Conservation (phyloP, 2,113 vertebrate genomes). For the Pleuronectes platessa region DNA sequence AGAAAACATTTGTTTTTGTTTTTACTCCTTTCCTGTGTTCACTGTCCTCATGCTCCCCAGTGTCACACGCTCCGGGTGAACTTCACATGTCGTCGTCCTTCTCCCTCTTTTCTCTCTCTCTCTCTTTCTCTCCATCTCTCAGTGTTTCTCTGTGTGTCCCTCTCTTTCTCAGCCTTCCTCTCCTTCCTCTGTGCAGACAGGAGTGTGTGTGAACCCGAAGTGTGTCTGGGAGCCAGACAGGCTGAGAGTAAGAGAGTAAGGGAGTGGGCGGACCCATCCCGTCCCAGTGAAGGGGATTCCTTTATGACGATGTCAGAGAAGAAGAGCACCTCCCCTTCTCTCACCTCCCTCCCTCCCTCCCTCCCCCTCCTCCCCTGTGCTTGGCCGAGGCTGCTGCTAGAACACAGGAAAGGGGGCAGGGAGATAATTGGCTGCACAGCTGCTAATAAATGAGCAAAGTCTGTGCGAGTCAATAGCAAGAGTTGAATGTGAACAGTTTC, state of each 20-base stretch:
- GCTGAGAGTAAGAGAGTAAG: constrained; percentile 75
- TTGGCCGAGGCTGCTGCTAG: constrained; percentile 38
- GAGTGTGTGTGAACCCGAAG: constrained; percentile 74
- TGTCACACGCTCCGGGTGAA: constrained; percentile 52
- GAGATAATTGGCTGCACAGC: constrained; percentile 80
- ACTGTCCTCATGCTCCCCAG: constrained; percentile 39
- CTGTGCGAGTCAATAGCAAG: constrained; percentile 63
- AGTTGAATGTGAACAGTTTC: constrained; percentile 41
- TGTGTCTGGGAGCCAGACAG: constrained; percentile 84
- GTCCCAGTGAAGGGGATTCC: constrained; percentile 82
- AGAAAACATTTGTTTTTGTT: constrained; percentile 29
- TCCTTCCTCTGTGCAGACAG: constrained; percentile 67
- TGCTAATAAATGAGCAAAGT: constrained; percentile 83
- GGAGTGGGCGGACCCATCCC: constrained; percentile 71
- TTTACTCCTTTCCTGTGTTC: constrained; percentile 47
- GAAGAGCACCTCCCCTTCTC: constrained; percentile 72
- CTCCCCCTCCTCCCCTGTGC: constrained; percentile 31
- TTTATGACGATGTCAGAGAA: constrained; percentile 84
- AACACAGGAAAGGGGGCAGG: constrained; percentile 84
- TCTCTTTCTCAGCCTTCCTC: constrained; percentile 23
- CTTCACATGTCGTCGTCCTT: constrained; percentile 46
- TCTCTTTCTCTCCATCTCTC: constrained; percentile 5
- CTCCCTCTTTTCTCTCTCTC: constrained; percentile 16
- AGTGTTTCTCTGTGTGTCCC: constrained; percentile 15
- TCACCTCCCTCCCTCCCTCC: neutral